These are phyloP conservation scores for Junonia oenone DNA, from an alignment of 2,888 invertebrate genomes.

Conservation along the genomic window DNA sequence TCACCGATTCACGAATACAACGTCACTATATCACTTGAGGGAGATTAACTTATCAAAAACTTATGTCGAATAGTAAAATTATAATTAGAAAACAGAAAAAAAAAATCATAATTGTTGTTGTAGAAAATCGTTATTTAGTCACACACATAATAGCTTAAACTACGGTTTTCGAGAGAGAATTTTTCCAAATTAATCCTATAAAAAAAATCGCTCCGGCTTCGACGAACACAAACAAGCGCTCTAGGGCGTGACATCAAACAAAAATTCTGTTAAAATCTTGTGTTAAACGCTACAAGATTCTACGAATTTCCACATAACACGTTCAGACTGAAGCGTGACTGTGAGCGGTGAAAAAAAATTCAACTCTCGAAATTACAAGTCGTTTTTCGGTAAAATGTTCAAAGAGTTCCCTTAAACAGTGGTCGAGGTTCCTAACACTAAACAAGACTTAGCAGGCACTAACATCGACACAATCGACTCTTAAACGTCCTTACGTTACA, in stretches of 20 bases:
- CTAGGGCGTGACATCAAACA: constrained; percentile 7
- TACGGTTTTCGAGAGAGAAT: constrained; percentile 59
- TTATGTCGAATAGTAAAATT: constrained; percentile 40
- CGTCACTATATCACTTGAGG: constrained; percentile 73
- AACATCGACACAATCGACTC: constrained; percentile 60
- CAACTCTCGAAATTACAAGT: constrained; percentile 58
- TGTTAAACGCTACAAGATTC: constrained; percentile 43
- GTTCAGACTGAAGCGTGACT: constrained; percentile 12
- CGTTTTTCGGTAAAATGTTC: constrained; percentile 63
- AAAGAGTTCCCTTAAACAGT: constrained; percentile 60
- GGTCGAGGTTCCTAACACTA: constrained; percentile 57
- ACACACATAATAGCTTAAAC: constrained; percentile 65
- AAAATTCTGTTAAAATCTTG: constrained; percentile 56
- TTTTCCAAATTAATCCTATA: constrained; percentile 34
- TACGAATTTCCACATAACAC: constrained; percentile 41
- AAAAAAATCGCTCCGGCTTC: constrained; percentile 26
- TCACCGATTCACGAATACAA: constrained; percentile 57
- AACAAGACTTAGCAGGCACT: constrained; percentile 73
- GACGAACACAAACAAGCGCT: constrained; percentile 3
- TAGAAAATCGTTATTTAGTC: constrained; percentile 70
- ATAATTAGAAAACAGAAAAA: constrained; percentile 40
- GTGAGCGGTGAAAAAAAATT: constrained; percentile 39
- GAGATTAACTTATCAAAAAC: constrained; percentile 58
- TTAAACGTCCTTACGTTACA: constrained; percentile 51
- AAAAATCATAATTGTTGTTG: constrained; percentile 52